Percentiles rank a stretch among this genome's conserved stretches.
Evolutionary conservation across 2,888 invertebrate genomes (phyloP).

Genomic region (Zeuzera pyrina): DNA sequence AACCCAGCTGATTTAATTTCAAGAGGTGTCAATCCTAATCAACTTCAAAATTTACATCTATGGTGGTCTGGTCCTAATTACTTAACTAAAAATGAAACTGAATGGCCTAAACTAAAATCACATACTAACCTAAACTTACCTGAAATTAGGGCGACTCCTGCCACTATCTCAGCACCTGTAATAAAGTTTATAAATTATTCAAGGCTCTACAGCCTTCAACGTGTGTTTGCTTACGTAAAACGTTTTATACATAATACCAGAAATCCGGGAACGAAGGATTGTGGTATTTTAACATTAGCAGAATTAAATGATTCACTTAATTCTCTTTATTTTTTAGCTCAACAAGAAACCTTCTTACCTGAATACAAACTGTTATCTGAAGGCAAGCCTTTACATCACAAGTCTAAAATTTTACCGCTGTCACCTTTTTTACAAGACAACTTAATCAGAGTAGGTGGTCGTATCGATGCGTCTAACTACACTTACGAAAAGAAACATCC

Average conservation of each 20-base stretch:
- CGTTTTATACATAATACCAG: conserved; percentile 11
- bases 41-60: too few species aligned
- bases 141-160: too few species aligned
- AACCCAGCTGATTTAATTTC: too few species aligned
- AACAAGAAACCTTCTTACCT: conserved; percentile 7
- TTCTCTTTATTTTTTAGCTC: conserved; percentile 8
- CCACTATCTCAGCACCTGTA: too few species aligned
- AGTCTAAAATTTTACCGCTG: conserved; percentile 6
- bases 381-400: conserved; percentile 2
- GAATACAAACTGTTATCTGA: conserved; percentile 7
- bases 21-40: too few species aligned
- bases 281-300: conserved; percentile 6
- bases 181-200: too few species aligned
- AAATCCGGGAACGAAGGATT: conserved; percentile 7
- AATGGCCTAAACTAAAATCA: too few species aligned
- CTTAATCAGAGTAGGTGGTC: conserved; percentile 13
- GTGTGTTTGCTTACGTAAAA: conserved; percentile 9
- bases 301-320: conserved; percentile 10
- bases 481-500: neutral
- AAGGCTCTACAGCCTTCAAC: too few species aligned
- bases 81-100: too few species aligned
- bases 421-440: conserved; percentile 9
- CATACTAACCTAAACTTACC: too few species aligned
- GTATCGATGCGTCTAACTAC: conserved; percentile 3
- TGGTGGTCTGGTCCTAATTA: too few species aligned